Evolutionary conservation across 2,797 vertebrate species (phyloP).

Genomic region (Sphenodon punctatus): DNA sequence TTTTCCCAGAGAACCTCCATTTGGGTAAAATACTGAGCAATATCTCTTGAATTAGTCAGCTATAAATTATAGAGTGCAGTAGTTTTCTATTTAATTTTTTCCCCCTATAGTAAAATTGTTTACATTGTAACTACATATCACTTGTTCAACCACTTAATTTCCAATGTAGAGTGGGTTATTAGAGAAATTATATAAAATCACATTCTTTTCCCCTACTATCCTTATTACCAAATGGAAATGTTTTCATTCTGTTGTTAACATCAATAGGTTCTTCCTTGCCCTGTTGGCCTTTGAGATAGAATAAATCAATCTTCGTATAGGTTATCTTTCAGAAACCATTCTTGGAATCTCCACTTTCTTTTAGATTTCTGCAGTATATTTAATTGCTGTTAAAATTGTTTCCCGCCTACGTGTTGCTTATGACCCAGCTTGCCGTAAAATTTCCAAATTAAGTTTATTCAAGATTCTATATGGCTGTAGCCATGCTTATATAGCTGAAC

Average conservation of each 20-base stretch:
- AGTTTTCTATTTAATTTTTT: not conserved
- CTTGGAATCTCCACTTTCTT: fast-evolving
- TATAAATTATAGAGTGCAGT: too few species aligned
- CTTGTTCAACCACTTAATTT: not conserved
- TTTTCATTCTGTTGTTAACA: not conserved
- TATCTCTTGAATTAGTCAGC: too few species aligned
- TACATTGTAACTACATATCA: not conserved
- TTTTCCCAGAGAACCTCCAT: too few species aligned
- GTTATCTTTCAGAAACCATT: too few species aligned
- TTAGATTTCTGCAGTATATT: not conserved
- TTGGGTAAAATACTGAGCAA: too few species aligned
- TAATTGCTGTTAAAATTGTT: not conserved
- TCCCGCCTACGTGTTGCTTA: not conserved
- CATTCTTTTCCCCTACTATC: not conserved
- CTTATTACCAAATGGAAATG: not conserved
- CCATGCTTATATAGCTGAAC: not conserved
- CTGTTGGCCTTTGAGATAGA: not conserved
- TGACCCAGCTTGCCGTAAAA: not conserved
- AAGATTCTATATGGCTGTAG: not conserved
- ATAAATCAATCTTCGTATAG: too few species aligned
- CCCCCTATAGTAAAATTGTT: not conserved
- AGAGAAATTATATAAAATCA: not conserved
- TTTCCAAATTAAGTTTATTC: not conserved
- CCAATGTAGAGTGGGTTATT: too few species aligned
- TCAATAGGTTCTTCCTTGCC: not conserved